These are phyloP conservation scores for Lampropteryx suffumata DNA, from an alignment of 2,888 invertebrate genomes.

Conservation along the genomic window DNA sequence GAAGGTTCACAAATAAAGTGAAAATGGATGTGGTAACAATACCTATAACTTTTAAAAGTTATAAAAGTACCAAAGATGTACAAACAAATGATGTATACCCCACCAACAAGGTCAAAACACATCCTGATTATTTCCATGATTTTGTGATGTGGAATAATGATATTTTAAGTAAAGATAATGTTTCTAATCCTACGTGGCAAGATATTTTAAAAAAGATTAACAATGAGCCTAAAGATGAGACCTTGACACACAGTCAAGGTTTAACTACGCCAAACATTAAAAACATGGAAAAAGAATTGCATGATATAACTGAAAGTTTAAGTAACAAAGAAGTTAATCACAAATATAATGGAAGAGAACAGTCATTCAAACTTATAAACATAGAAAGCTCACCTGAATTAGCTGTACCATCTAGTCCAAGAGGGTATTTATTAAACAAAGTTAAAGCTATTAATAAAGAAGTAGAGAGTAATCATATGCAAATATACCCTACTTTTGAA, in stretches of 20 bases:
- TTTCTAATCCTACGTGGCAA: constrained; percentile 35
- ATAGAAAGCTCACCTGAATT: no score
- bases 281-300: constrained; percentile 34
- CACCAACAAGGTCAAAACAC: neutral
- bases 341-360: neutral
- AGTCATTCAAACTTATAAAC: neutral
- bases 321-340: neutral
- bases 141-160: constrained; percentile 54
- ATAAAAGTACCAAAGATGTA: neutral
- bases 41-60: neutral
- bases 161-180: constrained; percentile 42
- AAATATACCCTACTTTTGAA: neutral
- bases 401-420: neutral
- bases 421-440: neutral
- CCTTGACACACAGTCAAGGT: constrained; percentile 24
- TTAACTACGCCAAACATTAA: constrained; percentile 21
- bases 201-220: constrained; percentile 34
- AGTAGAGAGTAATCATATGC: neutral
- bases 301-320: constrained; percentile 25
- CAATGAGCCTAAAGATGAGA: constrained; percentile 4
- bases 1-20: neutral
- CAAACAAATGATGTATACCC: neutral
- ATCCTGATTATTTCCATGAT: constrained; percentile 51
- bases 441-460: neutral
- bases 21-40: neutral